A percentile compares a stretch with the other conserved stretches of the same genome.
Evolutionary conservation across 2,113 vertebrate species (phyloP).

Genomic region (Amblyornis subalaris): DNA sequence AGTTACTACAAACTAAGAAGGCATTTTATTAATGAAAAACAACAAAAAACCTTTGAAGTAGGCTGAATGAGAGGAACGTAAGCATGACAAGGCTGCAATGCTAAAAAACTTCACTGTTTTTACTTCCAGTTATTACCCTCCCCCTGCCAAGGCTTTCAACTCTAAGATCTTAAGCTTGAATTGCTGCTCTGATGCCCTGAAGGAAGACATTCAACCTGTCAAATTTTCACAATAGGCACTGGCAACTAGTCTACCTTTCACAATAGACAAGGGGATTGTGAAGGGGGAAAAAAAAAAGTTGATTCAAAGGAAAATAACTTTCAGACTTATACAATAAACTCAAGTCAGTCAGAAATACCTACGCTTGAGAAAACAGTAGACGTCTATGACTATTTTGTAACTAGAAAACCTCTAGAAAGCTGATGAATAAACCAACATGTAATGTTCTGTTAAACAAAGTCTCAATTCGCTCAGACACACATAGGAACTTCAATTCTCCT

Average conservation of each 20-base stretch:
- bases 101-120: background rate
- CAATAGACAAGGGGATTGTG: background rate
- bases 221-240: background rate
- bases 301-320: background rate
- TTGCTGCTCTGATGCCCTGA: conserved; percentile 6
- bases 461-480: background rate
- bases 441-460: background rate
- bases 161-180: background rate
- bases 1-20: background rate
- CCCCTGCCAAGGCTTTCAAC: background rate
- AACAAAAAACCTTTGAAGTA: background rate
- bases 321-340: background rate
- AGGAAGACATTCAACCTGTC: background rate
- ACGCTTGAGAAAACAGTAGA: background rate
- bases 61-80: background rate
- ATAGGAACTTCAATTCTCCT: background rate
- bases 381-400: background rate
- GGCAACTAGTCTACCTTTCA: background rate
- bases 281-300: fast-evolving
- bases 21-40: background rate
- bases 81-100: background rate
- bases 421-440: background rate
- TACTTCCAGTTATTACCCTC: background rate
- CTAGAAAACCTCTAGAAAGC: background rate
- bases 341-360: background rate